Evolutionary conservation across 1,140 invertebrate genomes (phyloP), one percentile per base, ranked within the genome.

Genomic region (Drosophila pachea): DNA sequence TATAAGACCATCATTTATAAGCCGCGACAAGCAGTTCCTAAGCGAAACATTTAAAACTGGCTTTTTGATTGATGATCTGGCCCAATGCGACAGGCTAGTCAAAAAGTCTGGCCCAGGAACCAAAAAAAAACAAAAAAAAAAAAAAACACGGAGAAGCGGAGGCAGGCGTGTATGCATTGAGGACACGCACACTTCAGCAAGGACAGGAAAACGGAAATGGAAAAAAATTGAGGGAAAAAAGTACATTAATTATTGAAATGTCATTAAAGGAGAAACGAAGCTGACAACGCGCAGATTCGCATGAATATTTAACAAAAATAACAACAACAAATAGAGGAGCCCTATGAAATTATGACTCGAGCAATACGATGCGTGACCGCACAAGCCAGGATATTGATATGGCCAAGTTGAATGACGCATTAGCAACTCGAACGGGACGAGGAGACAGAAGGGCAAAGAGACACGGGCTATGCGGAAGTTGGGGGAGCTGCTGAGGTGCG

Each of bases 241-340:
- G 53, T 67, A 79, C 81, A 86, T 86, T 86, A 86, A 86, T 86
- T 86, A 86, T 86, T 86, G 81, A 86, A 86, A 86, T 86, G 77
- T 86, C 81, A 86, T 86, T 86, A 86, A 69, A 76, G 79, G 64
- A 54, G 69, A 14, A 84, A 84, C 75, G 79, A 32, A 53, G 52
- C 79, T 78, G 79, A 83, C 79, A 61, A 64, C 66, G 66, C 70
- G 47, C 81, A 81, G 76, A 84, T 84, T 84, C 81, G 81, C 82
- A 86, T 86, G 81, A 86, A 86, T 86, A 86, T 86, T 86, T 86
- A 86, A 86, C 73, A 76, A 68, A 40, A 78, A 58, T 47, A 67
- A 65, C 35, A 78, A n/a, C n/a, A 61, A 61, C 52, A 68, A 66
- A 68, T 47, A 63, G 52, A 68, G 63, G 63, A 68, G 66, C 36